Evolutionary conservation across 2,888 invertebrate species (phyloP).

Genomic region (Raillietiella orientalis): DNA sequence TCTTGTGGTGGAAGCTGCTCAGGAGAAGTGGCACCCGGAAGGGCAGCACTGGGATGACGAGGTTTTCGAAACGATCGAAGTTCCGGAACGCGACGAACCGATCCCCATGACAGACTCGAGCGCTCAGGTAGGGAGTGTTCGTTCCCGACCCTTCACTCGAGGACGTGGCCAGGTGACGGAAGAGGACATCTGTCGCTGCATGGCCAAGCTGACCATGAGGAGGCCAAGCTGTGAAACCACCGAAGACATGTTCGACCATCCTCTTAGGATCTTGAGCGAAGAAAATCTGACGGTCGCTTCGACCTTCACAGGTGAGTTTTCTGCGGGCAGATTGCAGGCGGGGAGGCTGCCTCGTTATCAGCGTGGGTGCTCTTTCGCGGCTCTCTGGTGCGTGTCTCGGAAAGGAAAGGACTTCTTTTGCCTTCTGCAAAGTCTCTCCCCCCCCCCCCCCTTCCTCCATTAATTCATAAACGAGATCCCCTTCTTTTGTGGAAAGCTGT

Average conservation of each 20-base stretch:
- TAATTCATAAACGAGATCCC: too few relatives aligned
- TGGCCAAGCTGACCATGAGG: too few relatives aligned
- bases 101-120: conserved; percentile 61
- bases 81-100: conserved; percentile 41
- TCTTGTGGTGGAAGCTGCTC: not conserved
- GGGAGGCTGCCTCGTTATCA: too few relatives aligned
- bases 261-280: conserved; percentile 54
- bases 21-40: conserved; percentile 5
- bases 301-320: conserved; percentile 40
- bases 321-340: too few relatives aligned
- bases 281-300: conserved; percentile 69
- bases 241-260: conserved; percentile 42
- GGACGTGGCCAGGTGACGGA: conserved; percentile 31
- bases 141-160: too few relatives aligned
- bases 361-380: too few relatives aligned
- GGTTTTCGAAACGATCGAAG: conserved; percentile 42
- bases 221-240: too few relatives aligned
- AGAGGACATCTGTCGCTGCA: conserved; percentile 62
- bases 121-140: conserved; percentile 25
- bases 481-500: too few relatives aligned
- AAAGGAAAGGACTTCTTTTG: too few relatives aligned
- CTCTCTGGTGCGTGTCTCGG: too few relatives aligned
- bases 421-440: too few relatives aligned
- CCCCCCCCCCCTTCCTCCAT: too few relatives aligned
- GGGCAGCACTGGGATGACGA: conserved; percentile 25